Percentiles rank a stretch among this genome's conserved stretches.
These are phyloP conservation scores for Hoplostethus mediterraneus DNA, from an alignment of 2,797 vertebrate genomes.

Conservation along the genomic window DNA sequence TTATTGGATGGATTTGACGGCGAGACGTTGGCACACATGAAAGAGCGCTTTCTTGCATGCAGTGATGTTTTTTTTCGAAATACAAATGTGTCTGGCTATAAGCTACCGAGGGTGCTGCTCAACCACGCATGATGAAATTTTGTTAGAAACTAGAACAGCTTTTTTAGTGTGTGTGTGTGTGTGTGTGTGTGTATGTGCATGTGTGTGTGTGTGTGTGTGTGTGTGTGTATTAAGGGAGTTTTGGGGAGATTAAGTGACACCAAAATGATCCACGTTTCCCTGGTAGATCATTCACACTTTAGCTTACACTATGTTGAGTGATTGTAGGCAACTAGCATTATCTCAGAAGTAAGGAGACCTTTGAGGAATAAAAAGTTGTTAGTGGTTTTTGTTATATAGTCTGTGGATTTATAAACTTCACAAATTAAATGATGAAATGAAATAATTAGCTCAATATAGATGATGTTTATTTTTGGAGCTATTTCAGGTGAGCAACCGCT, in stretches of 20 bases:
- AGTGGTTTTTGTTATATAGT: too few species aligned
- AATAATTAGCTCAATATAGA: too few species aligned
- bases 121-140: neutral
- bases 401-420: too few species aligned
- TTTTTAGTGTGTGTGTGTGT: neutral
- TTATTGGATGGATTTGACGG: constrained; percentile 48
- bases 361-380: too few species aligned
- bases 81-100: neutral
- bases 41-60: constrained; percentile 2
- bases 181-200: neutral
- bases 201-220: too few species aligned
- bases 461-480: too few species aligned
- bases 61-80: constrained; percentile 27
- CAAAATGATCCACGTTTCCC: constrained; percentile 14
- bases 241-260: neutral
- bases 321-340: too few species aligned
- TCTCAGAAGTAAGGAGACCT: too few species aligned
- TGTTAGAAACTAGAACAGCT: neutral
- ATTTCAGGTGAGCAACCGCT: too few species aligned
- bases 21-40: constrained; percentile 10
- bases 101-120: neutral
- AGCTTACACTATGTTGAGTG: too few species aligned
- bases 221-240: constrained; percentile 28
- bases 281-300: constrained; percentile 1
- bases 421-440: too few species aligned